phyloP scores from a whole-genome alignment of 2,113 vertebrate genomes.

The Abramis brama region DNA sequence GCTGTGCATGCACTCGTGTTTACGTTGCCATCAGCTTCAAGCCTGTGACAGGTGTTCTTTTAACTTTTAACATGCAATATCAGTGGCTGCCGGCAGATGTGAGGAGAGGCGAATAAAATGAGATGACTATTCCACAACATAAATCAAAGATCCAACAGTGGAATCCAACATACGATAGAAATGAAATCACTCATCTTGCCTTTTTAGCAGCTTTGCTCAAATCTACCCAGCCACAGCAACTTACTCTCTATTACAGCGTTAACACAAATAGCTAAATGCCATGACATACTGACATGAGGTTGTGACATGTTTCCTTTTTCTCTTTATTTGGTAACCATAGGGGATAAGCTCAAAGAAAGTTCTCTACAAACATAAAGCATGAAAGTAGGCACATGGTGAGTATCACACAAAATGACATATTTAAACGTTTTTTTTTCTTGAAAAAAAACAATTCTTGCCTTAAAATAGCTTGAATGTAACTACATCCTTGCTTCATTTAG shows the following conservation, averaged over 20 bases:
- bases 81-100: background rate
- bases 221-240: background rate
- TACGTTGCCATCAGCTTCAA: conserved; percentile 28
- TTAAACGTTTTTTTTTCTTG: too few relatives aligned
- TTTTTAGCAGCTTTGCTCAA: conserved; percentile 29
- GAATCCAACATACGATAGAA: background rate
- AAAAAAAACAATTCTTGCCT: too few relatives aligned
- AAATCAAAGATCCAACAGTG: conserved; percentile 18
- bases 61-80: conserved; percentile 31
- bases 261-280: conserved; percentile 1
- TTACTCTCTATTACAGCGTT: background rate
- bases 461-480: too few relatives aligned
- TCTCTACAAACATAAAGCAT: background rate
- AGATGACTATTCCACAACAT: conserved; percentile 18
- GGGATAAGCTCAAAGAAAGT: background rate
- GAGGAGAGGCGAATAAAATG: conserved; percentile 4
- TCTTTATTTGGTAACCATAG: background rate
- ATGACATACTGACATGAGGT: background rate
- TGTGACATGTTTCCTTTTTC: conserved; percentile 18
- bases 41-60: conserved; percentile 27
- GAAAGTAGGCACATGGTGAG: background rate
- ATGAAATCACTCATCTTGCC: background rate
- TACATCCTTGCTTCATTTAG: too few relatives aligned
- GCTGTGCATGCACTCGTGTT: background rate
- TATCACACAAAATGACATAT: background rate